phyloP scores from a whole-genome alignment of 2,113 vertebrate species.

The Cinclus cinclus region DNA sequence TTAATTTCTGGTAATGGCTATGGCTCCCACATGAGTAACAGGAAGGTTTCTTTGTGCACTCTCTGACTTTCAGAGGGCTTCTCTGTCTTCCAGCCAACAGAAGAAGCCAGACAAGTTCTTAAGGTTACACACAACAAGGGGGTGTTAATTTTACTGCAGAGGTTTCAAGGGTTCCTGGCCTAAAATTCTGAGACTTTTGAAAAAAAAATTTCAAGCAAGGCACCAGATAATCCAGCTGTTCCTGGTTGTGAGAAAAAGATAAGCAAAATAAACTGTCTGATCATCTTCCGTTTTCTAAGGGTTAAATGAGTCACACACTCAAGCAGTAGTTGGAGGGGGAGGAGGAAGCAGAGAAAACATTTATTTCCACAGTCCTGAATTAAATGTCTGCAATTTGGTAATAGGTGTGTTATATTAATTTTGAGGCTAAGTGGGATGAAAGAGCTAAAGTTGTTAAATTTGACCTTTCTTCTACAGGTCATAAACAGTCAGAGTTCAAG shows the following conservation, averaged over 20 bases:
- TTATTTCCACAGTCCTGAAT: not conserved
- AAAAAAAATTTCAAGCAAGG: not conserved
- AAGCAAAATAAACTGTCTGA: not conserved
- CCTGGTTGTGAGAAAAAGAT: not conserved
- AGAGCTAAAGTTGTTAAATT: not conserved
- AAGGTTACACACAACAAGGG: not conserved
- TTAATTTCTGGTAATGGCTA: not conserved
- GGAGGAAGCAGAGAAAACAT: not conserved
- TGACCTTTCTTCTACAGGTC: not conserved
- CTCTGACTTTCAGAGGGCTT: not conserved
- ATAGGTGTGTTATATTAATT: not conserved
- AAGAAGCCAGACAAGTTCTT: not conserved
- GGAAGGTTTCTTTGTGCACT: not conserved
- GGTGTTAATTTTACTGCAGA: not conserved
- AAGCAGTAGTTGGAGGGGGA: not conserved
- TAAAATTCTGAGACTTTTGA: not conserved
- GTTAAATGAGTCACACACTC: not conserved
- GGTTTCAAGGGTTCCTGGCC: not conserved
- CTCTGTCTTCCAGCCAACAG: not conserved
- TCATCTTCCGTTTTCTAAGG: not conserved
- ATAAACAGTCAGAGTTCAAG: not conserved
- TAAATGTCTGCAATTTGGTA: not conserved
- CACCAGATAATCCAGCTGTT: not conserved
- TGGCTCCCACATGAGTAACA: not conserved
- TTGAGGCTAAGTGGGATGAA: not conserved